Conservation (phyloP, 2,888 invertebrate genomes). For the Herminia tarsipennalis region DNA sequence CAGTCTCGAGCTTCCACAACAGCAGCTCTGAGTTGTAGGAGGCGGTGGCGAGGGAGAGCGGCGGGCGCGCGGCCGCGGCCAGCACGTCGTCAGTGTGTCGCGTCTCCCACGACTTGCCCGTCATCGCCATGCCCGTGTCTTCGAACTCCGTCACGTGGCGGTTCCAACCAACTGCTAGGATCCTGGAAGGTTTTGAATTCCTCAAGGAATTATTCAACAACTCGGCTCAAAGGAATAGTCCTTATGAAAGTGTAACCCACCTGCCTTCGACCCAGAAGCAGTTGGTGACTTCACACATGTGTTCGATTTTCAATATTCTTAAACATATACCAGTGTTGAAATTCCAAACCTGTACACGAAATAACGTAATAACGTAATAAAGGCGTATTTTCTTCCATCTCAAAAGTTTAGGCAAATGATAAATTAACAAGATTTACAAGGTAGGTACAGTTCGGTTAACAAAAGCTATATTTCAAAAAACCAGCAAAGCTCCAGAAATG, state of each 20-base stretch:
- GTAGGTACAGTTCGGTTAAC: no score
- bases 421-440: no score
- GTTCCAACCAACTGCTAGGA: conserved; percentile 93
- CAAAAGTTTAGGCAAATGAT: no score
- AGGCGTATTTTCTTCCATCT: no score
- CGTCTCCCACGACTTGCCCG: conserved; percentile 89
- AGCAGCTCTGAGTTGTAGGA: conserved; percentile 92
- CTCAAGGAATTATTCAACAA: no score
- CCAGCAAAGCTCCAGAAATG: no score
- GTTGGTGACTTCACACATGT: conserved; percentile 85
- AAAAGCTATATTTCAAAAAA: no score
- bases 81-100: conserved; percentile 91
- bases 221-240: no score
- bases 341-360: conserved; percentile 89
- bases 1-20: conserved; percentile 93
- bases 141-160: conserved; percentile 88
- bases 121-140: conserved; percentile 79
- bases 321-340: conserved; percentile 92
- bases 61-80: conserved; percentile 87
- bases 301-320: conserved; percentile 87
- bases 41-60: conserved; percentile 90
- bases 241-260: conserved; percentile 54
- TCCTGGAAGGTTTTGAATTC: conserved; percentile 81
- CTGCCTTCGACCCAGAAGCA: conserved; percentile 87
- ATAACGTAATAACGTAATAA: background rate